A percentile compares a stretch with the other conserved stretches of the same genome.
Evolutionary conservation across 2,113 vertebrate genomes (phyloP).

Genomic region (Sorex fumeus): DNA sequence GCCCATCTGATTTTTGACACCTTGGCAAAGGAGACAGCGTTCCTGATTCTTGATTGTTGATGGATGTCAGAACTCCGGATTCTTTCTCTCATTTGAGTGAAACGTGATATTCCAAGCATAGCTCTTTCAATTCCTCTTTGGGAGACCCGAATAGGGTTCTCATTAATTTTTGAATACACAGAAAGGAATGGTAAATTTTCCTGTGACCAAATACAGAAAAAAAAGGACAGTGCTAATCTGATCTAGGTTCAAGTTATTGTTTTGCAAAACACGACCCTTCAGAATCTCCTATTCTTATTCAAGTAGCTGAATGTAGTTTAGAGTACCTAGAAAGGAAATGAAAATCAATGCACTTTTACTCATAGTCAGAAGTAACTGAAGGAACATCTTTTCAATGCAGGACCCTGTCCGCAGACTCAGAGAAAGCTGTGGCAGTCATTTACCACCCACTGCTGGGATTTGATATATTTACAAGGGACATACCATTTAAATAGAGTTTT

Average conservation of each 20-base stretch:
- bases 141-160: too few relatives aligned
- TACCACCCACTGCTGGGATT: background rate
- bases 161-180: too few relatives aligned
- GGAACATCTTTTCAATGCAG: background rate
- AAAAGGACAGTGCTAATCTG: too few relatives aligned
- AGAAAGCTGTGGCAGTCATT: background rate
- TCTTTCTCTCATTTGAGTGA: too few relatives aligned
- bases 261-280: background rate
- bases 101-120: too few relatives aligned
- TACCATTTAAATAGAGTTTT: background rate
- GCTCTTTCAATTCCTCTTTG: too few relatives aligned
- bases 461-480: background rate
- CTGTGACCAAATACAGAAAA: too few relatives aligned
- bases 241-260: background rate
- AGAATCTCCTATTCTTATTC: slow-evolving; percentile 10
- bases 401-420: background rate
- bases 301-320: slow-evolving; percentile 34
- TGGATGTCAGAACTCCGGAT: too few relatives aligned
- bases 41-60: too few relatives aligned
- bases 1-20: too few relatives aligned
- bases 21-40: too few relatives aligned
- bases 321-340: background rate
- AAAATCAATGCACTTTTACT: slow-evolving; percentile 3
- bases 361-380: slow-evolving; percentile 15
- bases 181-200: too few relatives aligned